These are phyloP conservation scores for Castor canadensis DNA, from an alignment of 2,113 vertebrate genomes.

Conservation along the genomic window DNA sequence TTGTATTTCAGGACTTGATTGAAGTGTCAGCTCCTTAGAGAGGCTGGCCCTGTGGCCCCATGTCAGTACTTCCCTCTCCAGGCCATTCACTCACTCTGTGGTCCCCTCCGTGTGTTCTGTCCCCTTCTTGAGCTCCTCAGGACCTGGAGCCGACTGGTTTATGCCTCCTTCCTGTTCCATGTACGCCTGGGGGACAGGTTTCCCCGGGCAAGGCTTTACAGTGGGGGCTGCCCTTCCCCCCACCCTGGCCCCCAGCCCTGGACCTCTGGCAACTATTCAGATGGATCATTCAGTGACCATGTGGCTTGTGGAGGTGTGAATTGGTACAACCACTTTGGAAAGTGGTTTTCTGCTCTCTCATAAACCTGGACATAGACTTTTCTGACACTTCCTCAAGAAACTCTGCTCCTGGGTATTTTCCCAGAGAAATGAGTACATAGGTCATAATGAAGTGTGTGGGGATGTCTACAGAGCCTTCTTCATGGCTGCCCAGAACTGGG, in stretches of 20 bases:
- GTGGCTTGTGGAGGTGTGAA: too few species aligned
- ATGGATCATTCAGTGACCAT: accelerated
- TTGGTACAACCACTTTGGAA: too few species aligned
- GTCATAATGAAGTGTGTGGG: not conserved
- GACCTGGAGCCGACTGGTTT: not conserved
- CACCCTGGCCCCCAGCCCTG: not conserved
- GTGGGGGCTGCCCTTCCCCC: not conserved
- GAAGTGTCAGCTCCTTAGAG: too few species aligned
- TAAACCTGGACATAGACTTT: accelerated
- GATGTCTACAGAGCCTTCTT: too few species aligned
- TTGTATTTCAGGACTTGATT: too few species aligned
- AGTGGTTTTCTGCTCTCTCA: accelerated
- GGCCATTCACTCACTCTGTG: not conserved
- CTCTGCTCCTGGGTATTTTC: not conserved
- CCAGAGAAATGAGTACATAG: not conserved
- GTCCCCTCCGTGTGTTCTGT: not conserved
- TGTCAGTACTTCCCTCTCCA: not conserved
- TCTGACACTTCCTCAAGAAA: not conserved
- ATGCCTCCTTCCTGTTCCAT: not conserved
- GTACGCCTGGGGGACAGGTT: not conserved
- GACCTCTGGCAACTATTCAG: not conserved
- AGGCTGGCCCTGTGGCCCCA: not conserved
- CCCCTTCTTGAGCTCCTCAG: not conserved
- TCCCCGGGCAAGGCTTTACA: not conserved
- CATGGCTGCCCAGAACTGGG: accelerated